A percentile compares a stretch with the other conserved stretches of the same genome.
These are phyloP conservation scores for Rostratula benghalensis DNA, from an alignment of 2,113 vertebrate genomes.

Conservation along the genomic window DNA sequence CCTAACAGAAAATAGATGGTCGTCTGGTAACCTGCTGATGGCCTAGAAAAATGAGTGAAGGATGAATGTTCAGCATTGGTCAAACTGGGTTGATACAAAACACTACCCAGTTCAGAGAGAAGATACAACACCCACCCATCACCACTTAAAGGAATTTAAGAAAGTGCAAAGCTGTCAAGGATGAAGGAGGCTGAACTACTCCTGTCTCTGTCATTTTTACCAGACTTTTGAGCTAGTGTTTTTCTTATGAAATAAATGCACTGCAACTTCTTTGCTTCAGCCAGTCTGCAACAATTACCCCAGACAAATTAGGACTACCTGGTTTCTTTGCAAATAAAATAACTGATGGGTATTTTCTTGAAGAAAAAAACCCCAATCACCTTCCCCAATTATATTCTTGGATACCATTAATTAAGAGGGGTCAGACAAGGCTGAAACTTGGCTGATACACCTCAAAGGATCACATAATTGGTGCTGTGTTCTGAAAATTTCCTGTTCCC, in stretches of 20 bases:
- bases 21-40: not conserved
- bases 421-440: not conserved
- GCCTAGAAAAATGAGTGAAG: not conserved
- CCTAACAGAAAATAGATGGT: not conserved
- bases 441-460: not conserved
- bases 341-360: not conserved
- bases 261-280: not conserved
- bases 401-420: not conserved
- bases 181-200: slow-evolving; percentile 10
- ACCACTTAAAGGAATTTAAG: not conserved
- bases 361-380: not conserved
- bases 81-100: not conserved
- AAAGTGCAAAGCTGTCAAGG: slow-evolving; percentile 35
- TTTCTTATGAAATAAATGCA: slow-evolving; percentile 4
- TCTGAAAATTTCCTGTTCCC: not conserved
- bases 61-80: not conserved
- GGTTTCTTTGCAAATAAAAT: not conserved
- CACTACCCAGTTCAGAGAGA: not conserved
- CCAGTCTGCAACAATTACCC: not conserved
- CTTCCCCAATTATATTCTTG: not conserved
- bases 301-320: not conserved
- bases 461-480: not conserved
- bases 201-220: slow-evolving; percentile 1
- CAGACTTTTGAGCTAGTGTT: slow-evolving; percentile 5
- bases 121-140: not conserved